Evolutionary conservation across 2,888 invertebrate genomes (phyloP).

Genomic region (Amiota minor): DNA sequence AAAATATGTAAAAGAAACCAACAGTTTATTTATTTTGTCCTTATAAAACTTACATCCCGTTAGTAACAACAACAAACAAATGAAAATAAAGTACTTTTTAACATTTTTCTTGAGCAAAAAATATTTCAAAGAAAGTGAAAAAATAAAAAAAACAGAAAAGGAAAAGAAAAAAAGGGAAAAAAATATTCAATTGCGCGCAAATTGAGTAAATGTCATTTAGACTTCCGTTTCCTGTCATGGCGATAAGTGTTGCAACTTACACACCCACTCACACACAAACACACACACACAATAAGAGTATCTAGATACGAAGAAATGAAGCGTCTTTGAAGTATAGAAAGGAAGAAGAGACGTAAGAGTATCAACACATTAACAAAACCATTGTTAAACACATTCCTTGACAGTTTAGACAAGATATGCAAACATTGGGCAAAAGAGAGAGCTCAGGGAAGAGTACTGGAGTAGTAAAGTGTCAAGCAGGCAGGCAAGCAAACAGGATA

Average conservation of each 20-base stretch:
- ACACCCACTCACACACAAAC: background rate
- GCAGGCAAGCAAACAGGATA: background rate
- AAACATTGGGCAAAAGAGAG: constrained; percentile 30
- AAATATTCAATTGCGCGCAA: constrained; percentile 55
- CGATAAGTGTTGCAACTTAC: constrained; percentile 2
- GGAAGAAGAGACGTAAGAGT: constrained; percentile 27
- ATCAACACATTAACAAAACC: constrained; percentile 54
- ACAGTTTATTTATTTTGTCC: background rate
- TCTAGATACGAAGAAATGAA: constrained; percentile 17
- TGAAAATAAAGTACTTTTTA: too few relatives aligned
- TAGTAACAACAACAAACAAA: too few relatives aligned
- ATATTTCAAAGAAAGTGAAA: background rate
- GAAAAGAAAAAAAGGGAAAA: constrained; percentile 20
- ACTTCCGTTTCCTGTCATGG: constrained; percentile 50
- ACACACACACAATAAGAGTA: background rate
- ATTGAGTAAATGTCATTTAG: constrained; percentile 60
- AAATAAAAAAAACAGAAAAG: background rate
- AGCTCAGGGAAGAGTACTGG: constrained; percentile 16
- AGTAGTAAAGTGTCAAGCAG: constrained; percentile 7
- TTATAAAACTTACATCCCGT: too few relatives aligned
- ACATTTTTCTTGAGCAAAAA: constrained; percentile 4
- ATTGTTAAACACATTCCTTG: constrained; percentile 49
- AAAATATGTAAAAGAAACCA: background rate
- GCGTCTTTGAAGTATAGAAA: too few relatives aligned
- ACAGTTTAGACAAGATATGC: constrained; percentile 22